Conservation (phyloP, 2,797 vertebrate species). For the Hyperoplus immaculatus region DNA sequence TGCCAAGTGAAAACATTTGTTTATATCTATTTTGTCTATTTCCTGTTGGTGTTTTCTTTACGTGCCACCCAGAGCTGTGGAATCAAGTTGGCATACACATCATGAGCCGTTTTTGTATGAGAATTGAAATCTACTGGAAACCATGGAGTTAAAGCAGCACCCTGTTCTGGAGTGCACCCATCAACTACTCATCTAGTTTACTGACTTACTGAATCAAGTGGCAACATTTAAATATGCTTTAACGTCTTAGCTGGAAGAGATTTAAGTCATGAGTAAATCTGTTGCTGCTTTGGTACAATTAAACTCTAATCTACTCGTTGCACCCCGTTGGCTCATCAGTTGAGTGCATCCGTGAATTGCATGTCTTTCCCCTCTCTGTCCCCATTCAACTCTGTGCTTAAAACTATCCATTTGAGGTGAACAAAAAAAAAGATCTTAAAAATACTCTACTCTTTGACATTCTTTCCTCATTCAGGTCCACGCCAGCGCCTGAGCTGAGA, state of each 20-base stretch:
- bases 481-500: constrained; percentile 86
- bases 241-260: background rate
- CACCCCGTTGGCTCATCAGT: too few species aligned
- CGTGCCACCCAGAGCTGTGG: too few species aligned
- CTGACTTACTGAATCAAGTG: background rate
- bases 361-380: too few species aligned
- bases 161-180: background rate
- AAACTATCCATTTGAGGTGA: too few species aligned
- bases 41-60: background rate
- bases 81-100: background rate
- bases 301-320: background rate
- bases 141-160: too few species aligned
- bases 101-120: background rate
- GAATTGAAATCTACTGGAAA: background rate
- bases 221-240: background rate
- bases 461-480: constrained; percentile 74
- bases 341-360: too few species aligned
- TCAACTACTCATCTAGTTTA: background rate
- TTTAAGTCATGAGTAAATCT: background rate
- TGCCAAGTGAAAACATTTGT: background rate
- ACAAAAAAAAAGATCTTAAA: background rate
- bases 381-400: too few species aligned
- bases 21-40: background rate
- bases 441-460: background rate
- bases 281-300: background rate